Percentiles rank a stretch among this genome's conserved stretches.
These are phyloP conservation scores for Mus pahari DNA, from an alignment of 2,113 vertebrate genomes.

Conservation along the genomic window DNA sequence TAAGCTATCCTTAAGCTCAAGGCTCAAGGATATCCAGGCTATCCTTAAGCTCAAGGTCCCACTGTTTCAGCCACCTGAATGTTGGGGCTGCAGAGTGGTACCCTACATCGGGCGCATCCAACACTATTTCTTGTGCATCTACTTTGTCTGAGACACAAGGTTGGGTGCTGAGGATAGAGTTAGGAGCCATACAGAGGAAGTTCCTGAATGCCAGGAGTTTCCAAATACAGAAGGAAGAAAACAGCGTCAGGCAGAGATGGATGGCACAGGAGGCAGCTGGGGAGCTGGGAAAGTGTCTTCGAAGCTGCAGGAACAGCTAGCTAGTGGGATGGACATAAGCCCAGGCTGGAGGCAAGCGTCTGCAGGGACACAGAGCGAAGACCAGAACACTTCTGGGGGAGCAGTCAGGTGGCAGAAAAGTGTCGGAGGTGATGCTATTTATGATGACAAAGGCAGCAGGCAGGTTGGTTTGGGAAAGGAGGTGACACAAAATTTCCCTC, in stretches of 20 bases:
- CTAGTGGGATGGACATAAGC: neutral
- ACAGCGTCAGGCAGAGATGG: neutral
- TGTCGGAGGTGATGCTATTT: neutral
- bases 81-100: neutral
- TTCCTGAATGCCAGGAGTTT: neutral
- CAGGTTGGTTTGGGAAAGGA: neutral
- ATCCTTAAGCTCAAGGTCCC: neutral
- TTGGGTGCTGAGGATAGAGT: neutral
- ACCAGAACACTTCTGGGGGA: neutral
- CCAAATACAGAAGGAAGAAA: constrained; percentile 25
- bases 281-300: neutral
- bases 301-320: neutral
- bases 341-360: neutral
- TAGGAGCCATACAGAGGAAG: neutral
- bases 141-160: neutral
- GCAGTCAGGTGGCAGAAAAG: neutral
- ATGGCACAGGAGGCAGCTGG: neutral
- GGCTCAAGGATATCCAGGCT: neutral
- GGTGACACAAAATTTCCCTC: neutral
- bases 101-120: neutral
- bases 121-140: neutral
- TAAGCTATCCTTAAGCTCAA: neutral
- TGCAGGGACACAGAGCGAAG: neutral
- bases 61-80: neutral
- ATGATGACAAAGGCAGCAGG: neutral